Base-by-base conservation (phyloP, 2,888 invertebrate genomes). In the Megamerina dolium region DNA sequence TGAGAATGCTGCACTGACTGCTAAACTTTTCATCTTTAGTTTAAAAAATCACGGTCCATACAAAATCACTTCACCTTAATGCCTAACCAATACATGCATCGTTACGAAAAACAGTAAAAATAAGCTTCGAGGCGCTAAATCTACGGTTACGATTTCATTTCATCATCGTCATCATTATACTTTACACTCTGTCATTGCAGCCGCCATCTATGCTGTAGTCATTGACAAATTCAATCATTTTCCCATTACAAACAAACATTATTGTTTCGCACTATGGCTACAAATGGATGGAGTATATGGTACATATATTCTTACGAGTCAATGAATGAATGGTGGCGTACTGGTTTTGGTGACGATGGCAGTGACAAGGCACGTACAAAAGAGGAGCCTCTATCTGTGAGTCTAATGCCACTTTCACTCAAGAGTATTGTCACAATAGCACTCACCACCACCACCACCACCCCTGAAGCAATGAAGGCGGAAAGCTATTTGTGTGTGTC, bases 151-250 rank as follows among this genome's bases (percentile, higher is more conserved):
- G n/a, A n/a, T n/a, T n/a, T n/a, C n/a, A n/a, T n/a, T n/a, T n/a
- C n/a, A n/a, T n/a, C n/a, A n/a, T n/a, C n/a, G n/a, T n/a, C n/a
- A n/a, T n/a, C n/a, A n/a, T n/a, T n/a, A n/a, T n/a, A n/a, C n/a
- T n/a, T n/a, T n/a, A n/a, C n/a, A n/a, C n/a, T n/a, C n/a, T n/a
- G n/a, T n/a, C n/a, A n/a, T n/a, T n/a, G 37, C 37, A 26, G 20
- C 16, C 16, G 23, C 23, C 16, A 16, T 23, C 16, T 21, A 10
- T 23, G 20, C 39, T 31, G 53, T 56, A 53, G 54, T 57, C 60
- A 60, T 62, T 63, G 62, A 63, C 62, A 63, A 63, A 64, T 63
- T 63, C 61, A 64, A 64, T 64, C 61, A 63, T 63, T 63, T 63
- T 60, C 59, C 63, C 59, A 64, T 61, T 63, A 62, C 57, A 54